Percentiles rank a stretch among this genome's conserved stretches.
Evolutionary conservation across 2,113 vertebrate species (phyloP).

Genomic region (Dasyornis broadbenti): DNA sequence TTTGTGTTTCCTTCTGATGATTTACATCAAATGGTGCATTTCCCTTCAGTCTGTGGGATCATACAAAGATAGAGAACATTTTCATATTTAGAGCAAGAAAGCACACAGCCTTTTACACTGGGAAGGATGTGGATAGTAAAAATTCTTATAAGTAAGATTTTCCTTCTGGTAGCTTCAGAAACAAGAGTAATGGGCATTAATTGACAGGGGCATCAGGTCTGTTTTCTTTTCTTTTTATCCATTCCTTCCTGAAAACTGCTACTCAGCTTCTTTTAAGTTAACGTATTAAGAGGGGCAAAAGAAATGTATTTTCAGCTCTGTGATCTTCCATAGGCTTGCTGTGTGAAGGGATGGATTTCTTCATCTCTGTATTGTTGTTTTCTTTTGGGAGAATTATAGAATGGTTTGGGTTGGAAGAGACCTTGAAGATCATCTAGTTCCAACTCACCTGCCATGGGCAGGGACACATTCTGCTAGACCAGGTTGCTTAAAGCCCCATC

Average conservation of each 20-base stretch:
- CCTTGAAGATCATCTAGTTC: not conserved
- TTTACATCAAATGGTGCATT: conserved; percentile 36
- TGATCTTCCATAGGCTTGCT: not conserved
- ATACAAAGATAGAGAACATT: not conserved
- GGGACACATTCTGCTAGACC: not conserved
- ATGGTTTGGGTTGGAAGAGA: not conserved
- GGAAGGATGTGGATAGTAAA: not conserved
- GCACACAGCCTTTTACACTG: not conserved
- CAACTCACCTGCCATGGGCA: not conserved
- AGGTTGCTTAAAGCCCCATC: not conserved
- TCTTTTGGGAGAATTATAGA: not conserved
- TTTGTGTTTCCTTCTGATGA: conserved; percentile 46
- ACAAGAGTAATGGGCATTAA: not conserved
- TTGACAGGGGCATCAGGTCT: not conserved
- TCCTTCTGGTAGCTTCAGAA: not conserved
- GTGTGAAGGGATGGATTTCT: not conserved
- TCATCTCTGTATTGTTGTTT: not conserved
- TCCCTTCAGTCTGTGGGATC: not conserved
- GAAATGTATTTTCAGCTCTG: not conserved
- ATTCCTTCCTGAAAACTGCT: not conserved
- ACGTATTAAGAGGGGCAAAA: not conserved
- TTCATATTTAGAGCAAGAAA: conserved; percentile 3
- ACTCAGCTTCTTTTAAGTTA: not conserved
- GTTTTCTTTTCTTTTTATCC: accelerated
- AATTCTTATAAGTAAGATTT: not conserved